phyloP scores from a whole-genome alignment of 2,888 invertebrate genomes.

The Pachymerium ferrugineum region DNA sequence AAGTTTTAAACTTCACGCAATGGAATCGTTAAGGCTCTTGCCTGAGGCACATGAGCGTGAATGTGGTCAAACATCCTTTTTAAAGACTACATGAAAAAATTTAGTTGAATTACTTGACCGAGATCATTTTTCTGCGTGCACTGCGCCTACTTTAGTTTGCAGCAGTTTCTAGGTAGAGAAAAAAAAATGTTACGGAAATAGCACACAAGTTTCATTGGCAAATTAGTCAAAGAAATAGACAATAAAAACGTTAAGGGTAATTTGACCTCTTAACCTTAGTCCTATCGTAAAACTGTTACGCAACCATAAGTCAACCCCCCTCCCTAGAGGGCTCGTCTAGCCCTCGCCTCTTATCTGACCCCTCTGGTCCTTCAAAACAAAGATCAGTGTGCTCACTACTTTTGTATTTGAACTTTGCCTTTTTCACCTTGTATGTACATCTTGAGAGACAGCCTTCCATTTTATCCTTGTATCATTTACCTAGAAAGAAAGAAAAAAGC shows the following conservation, averaged over 20 bases:
- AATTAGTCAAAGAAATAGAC: conserved; percentile 11
- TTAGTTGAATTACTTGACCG: too few relatives aligned
- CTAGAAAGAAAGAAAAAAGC: neutral
- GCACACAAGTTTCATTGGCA: too few relatives aligned
- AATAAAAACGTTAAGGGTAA: conserved; percentile 12
- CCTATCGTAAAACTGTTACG: conserved; percentile 27
- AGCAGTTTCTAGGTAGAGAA: too few relatives aligned
- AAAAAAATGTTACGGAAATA: too few relatives aligned
- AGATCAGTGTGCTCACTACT: conserved; percentile 25
- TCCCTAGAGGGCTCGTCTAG: neutral
- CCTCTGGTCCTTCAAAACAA: neutral
- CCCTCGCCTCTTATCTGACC: conserved; percentile 15
- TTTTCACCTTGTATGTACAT: neutral
- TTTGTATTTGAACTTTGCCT: conserved; percentile 19
- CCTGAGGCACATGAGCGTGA: too few relatives aligned
- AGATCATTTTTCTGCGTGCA: too few relatives aligned
- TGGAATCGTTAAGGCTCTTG: too few relatives aligned
- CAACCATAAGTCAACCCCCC: conserved; percentile 25
- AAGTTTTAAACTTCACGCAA: too few relatives aligned
- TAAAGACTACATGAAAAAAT: too few relatives aligned
- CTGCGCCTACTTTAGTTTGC: neutral
- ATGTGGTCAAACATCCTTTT: too few relatives aligned
- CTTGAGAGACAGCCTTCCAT: conserved; percentile 25
- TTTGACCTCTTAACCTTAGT: conserved; percentile 7
- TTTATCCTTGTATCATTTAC: neutral